A percentile compares a stretch with the other conserved stretches of the same genome.
Evolutionary conservation across 2,888 invertebrate genomes (phyloP).

Genomic region (Diarsia dahlii): DNA sequence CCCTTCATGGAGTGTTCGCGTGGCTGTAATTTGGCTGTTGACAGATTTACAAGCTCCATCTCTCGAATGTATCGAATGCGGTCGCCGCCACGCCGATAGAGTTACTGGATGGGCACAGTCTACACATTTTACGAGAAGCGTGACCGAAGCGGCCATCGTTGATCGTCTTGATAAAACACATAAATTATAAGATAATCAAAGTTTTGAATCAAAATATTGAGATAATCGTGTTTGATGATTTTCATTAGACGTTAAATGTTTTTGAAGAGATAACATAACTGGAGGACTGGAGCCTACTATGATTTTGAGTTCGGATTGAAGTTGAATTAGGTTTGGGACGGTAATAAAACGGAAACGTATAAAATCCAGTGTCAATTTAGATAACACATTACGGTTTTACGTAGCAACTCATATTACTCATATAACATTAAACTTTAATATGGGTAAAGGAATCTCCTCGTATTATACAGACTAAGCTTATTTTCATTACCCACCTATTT

Average conservation of each 20-base stretch:
- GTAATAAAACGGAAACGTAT: conserved; percentile 13
- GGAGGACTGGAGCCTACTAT: not conserved
- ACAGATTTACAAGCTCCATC: conserved; percentile 84
- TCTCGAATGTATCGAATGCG: conserved; percentile 71
- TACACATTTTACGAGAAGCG: conserved; percentile 67
- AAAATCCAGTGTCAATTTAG: conserved; percentile 12
- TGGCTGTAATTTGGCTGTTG: conserved; percentile 82
- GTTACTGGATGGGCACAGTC: conserved; percentile 64
- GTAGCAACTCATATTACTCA: too few species aligned
- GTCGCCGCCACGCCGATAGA: conserved; percentile 61
- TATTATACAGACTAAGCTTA: not conserved
- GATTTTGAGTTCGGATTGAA: conserved; percentile 3
- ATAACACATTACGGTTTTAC: not conserved
- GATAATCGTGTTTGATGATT: conserved; percentile 38
- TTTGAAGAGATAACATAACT: conserved; percentile 1
- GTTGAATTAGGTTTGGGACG: not conserved
- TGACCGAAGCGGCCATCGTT: conserved; percentile 61
- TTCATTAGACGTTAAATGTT: conserved; percentile 32
- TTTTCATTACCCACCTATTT: conserved; percentile 11
- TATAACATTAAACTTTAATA: conserved; percentile 2
- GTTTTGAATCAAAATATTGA: conserved; percentile 48
- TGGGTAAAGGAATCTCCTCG: not conserved
- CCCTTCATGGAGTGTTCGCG: conserved; percentile 72
- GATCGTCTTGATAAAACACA: conserved; percentile 51
- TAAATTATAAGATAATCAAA: conserved; percentile 50